Conservation (phyloP, 64 coral and sea anemone species). For the Acropora yongei region DNA sequence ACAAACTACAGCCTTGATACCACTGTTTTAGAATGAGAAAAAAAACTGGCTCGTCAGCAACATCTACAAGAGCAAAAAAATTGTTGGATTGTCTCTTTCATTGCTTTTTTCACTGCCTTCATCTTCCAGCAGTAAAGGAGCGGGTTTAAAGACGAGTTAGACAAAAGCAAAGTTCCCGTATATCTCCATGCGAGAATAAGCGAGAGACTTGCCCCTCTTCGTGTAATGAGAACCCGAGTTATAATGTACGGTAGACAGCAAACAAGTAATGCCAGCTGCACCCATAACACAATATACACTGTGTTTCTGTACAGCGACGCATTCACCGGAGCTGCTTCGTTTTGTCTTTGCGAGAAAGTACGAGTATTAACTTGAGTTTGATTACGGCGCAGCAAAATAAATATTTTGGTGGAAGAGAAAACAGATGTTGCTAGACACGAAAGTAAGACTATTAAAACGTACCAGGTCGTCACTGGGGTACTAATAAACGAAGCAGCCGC, state of each 20-base stretch:
- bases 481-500: background rate
- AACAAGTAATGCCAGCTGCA: conserved; percentile 1
- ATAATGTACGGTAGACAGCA: background rate
- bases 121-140: background rate
- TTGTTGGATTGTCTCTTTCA: background rate
- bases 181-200: background rate
- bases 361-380: background rate
- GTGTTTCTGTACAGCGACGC: background rate
- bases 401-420: background rate
- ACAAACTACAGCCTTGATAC: too few species aligned
- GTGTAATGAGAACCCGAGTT: too few species aligned
- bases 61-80: background rate
- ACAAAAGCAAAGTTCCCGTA: background rate
- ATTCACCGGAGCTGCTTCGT: background rate
- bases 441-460: background rate
- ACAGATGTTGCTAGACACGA: background rate
- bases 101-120: background rate
- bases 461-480: too few species aligned
- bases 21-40: too few species aligned
- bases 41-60: too few species aligned
- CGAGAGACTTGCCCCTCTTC: background rate
- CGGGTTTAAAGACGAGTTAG: background rate
- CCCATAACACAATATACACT: background rate
- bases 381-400: background rate
- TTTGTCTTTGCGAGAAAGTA: background rate